Evolutionary conservation across 37 sponge, comb jelly and placozoan genomes (phyloP), one percentile per base, ranked within the genome.

Genomic region (Haliclona indistincta): DNA sequence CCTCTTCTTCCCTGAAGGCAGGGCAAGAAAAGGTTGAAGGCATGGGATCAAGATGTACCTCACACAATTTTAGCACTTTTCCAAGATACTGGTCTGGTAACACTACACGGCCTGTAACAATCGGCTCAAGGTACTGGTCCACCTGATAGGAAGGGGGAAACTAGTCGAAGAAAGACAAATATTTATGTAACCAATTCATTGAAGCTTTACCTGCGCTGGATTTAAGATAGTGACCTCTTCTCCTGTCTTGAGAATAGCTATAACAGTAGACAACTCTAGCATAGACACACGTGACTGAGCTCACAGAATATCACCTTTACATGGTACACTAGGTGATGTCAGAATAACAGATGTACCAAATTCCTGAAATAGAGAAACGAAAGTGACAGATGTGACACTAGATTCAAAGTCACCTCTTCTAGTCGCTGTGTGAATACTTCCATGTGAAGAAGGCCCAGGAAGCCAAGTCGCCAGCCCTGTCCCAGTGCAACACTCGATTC

Each of bases 351-450:
- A 81, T 4, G 86, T 73, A 68, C 87, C 83, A 43, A 80, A 89
- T 43, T 98, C 99, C 93, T 97, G 61, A 8, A 37, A 29, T 30
- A 56, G 47, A 30, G n/a, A 67, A 65, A 33, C 37, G 5, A 26
- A 68, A 22, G 13, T 49, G 25, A 23, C 71, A 34, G 19, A 67
- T 38, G 35, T 26, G 26, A 70, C 1, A 17, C 29, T n/a, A 38
- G 17, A 28, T 35, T 38, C n/a, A 36, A 29, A n/a, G 56, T 22
- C 4, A 87, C 93, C 77, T 93, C 85, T 44, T 95, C 96, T 54
- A 98, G 74, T 22, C 99, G 38, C 77, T 98, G 99, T 38, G 64
- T 83, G 81, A 98, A 98, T 11, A 98, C 92, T 23, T 98, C 99
- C 88, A 95, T 86, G 68, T 98, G 99, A 0, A 98, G 82, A 0